Evolutionary conservation across 2,797 vertebrate species (phyloP).

Genomic region (Channallabes apus): DNA sequence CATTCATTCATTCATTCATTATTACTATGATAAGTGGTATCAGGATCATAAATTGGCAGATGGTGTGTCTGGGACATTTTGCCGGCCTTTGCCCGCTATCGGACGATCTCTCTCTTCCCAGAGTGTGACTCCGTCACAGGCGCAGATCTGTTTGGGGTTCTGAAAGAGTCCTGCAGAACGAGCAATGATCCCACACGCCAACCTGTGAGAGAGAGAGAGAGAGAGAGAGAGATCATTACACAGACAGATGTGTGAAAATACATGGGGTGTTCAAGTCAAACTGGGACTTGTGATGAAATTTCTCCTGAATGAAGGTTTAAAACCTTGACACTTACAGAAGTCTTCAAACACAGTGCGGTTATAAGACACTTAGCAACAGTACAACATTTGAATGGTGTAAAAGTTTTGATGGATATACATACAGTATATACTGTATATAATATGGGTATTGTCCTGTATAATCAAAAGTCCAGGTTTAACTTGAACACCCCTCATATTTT

Average conservation of each 20-base stretch:
- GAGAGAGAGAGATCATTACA: background rate
- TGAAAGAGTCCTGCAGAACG: slow-evolving; percentile 88
- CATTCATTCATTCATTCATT: background rate
- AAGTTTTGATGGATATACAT: no score
- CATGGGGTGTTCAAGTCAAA: no score
- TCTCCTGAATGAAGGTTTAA: no score
- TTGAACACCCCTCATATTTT: background rate
- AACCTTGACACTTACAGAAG: no score
- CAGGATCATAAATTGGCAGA: slow-evolving; percentile 75
- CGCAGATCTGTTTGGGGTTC: slow-evolving; percentile 86
- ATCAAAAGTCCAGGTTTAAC: no score
- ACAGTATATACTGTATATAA: no score
- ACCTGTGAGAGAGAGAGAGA: slow-evolving; percentile 62
- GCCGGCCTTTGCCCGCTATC: slow-evolving; percentile 72
- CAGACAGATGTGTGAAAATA: background rate
- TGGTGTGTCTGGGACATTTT: slow-evolving; percentile 43
- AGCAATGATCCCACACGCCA: slow-evolving; percentile 92
- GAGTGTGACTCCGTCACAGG: slow-evolving; percentile 87
- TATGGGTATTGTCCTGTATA: background rate
- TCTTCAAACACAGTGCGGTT: no score
- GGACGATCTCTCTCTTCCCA: slow-evolving; percentile 88
- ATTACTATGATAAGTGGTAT: background rate
- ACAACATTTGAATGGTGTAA: no score
- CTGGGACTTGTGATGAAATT: no score
- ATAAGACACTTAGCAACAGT: no score